Evolutionary conservation across 2,888 invertebrate species (phyloP), one percentile per base, ranked within the genome.

Genomic region (Melanargia galathea): DNA sequence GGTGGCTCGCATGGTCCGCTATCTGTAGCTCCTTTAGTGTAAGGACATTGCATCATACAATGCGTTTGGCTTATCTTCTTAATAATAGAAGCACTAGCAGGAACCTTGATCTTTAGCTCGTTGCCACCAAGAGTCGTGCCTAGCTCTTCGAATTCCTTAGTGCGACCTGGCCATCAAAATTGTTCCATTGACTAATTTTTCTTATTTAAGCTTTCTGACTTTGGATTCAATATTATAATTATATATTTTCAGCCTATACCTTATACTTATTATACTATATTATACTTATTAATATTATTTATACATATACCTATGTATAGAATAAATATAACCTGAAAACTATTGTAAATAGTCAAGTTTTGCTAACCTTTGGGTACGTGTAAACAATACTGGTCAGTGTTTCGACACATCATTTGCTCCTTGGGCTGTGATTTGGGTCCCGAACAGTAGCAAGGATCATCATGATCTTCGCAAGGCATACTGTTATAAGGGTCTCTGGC

Each of bases 41-140:
- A 90, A 4, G 90, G 88, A 66, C 78, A 75, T 75, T 86, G 88
- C 82, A 90, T 79, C 52, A 82, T 70, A 67, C 86, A 86, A 74
- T 89, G 87, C 24, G 88, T 89, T 73, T 90, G 89, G 71, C 90
- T 87, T 64, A 91, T 86, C 77, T 89, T 88, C 85, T 88, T 90
- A 70, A 91, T 87, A 65, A 88, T 77, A 57, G 90, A 79, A 45
- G 86, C 76, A 65, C 71, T 77, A 45, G 84, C 88, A 62, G 90
- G 90, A 57, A 91, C 84, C 82, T 87, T 89, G 65, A 90, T 89
- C 79, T 86, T 91, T 70, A 90, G 80, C 73, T 90, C 90, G 75
- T 90, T 90, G 72, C 87, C 90, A 73, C 78, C 79, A 75, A 88
- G 75, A 73, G 73, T 85, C 48, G 86, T 81, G 74, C 89, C 90